Base-by-base conservation (phyloP, 2,113 vertebrate species). In the Nanorana parkeri region DNA sequence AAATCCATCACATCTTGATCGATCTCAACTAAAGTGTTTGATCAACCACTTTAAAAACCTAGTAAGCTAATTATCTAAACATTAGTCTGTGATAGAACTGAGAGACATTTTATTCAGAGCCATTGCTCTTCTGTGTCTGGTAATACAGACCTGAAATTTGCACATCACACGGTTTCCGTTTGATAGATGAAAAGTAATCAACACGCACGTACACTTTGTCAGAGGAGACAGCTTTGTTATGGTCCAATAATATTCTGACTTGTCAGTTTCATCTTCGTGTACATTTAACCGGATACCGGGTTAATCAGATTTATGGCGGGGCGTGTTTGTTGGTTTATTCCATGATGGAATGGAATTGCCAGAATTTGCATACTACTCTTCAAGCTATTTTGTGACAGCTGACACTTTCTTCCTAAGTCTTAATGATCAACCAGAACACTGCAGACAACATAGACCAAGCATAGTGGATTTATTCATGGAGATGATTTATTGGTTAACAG, bases 1-100 rank as follows among this genome's bases (percentile, higher is more conserved):
- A 51, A 71, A 80, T 47, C 77, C 56, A 69, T 79, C 51, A 24
- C 65, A 68, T 68, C 51, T 26, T 20, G 36, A 41, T 56, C 11
- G 65, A 78, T 78, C 26, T 68, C 21, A 7, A 10, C 23, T 63
- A 63, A 80, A 81, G 58, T 72, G 68, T 72, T 65, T 68, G 28
- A 79, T 79, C 29, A 24, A 23, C 7, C 41, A 51, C 65, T 41
- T 68, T 26, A 52, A 24, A n/a, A 52, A 23, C 60, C 13, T 54
- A 63, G 78, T 73, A 72, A 73, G 61, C 21, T 21, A 81, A 81
- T 81, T 81, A 64, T 63, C 56, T 32, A 60, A 5, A 36, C 56
- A 81, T 71, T 71, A 80, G 67, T 32, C 54, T 68, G 65, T 36
- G 36, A 24, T 28, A 69, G n/a, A 56, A 56, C 32, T 20, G 17